These are phyloP conservation scores for Torymus auratus DNA, from an alignment of 2,888 invertebrate genomes.

Conservation along the genomic window DNA sequence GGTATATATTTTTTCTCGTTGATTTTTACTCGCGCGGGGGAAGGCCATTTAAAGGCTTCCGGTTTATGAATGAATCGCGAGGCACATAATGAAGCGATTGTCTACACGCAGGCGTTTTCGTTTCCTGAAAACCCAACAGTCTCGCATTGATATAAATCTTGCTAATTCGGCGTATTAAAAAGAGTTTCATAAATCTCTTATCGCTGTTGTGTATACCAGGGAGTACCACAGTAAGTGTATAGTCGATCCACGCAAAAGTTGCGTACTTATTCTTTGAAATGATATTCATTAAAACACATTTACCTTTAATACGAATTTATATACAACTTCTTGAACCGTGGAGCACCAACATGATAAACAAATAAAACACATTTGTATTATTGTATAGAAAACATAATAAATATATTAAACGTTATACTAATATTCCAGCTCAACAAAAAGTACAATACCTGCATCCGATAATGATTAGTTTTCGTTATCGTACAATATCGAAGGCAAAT, in stretches of 20 bases:
- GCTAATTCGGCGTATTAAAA: conserved; percentile 25
- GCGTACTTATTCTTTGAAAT: background rate
- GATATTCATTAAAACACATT: background rate
- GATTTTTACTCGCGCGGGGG: conserved; percentile 10
- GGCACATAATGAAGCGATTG: conserved; percentile 51
- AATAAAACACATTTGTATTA: too few species aligned
- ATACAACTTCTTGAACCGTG: too few species aligned
- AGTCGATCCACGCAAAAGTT: too few species aligned
- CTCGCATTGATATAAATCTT: conserved; percentile 45
- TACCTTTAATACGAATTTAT: background rate
- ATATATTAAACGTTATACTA: too few species aligned
- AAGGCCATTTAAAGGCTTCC: conserved; percentile 45
- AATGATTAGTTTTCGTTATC: too few species aligned
- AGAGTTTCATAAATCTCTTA: conserved; percentile 23
- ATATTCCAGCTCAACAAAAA: too few species aligned
- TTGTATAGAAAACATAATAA: too few species aligned
- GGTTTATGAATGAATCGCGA: conserved; percentile 42
- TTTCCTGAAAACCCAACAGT: conserved; percentile 56
- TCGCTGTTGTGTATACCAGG: background rate
- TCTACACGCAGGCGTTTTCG: conserved; percentile 43
- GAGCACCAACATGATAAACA: too few species aligned
- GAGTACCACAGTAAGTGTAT: too few species aligned
- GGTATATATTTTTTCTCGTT: background rate
- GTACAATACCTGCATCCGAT: too few species aligned
- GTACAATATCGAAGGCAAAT: too few species aligned